Evolutionary conservation across 1,140 invertebrate species (phyloP).

Genomic region (Zaprionus lachaisei): DNA sequence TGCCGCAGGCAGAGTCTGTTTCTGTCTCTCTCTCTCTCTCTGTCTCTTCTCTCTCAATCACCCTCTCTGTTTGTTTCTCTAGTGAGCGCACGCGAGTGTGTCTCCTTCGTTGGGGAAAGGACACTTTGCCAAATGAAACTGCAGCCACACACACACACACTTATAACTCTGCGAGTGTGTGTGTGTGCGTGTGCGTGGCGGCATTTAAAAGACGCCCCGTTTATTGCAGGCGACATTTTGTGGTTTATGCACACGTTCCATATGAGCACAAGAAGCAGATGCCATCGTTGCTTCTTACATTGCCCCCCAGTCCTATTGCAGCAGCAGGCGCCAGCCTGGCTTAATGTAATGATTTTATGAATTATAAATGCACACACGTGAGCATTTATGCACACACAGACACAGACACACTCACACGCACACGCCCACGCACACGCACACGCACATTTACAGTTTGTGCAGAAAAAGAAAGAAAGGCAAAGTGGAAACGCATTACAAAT

Average conservation of each 20-base stretch:
- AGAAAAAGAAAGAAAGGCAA: constrained; percentile 23
- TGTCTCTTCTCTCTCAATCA: background rate
- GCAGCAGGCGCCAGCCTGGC: constrained; percentile 17
- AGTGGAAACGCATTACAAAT: constrained; percentile 68
- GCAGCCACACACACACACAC: constrained; percentile 41
- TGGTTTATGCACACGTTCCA: constrained; percentile 80
- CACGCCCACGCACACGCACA: background rate
- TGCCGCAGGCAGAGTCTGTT: constrained; percentile 33
- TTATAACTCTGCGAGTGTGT: background rate
- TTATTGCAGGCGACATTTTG: constrained; percentile 80
- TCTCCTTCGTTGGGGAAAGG: constrained; percentile 31
- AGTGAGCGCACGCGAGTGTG: constrained; percentile 12
- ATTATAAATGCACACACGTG: constrained; percentile 81
- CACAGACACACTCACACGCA: background rate
- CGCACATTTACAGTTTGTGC: background rate
- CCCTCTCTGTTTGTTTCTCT: constrained; percentile 28
- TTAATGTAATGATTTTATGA: constrained; percentile 83
- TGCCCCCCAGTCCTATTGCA: background rate
- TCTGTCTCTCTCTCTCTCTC: background rate
- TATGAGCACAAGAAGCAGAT: constrained; percentile 25
- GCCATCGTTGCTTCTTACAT: constrained; percentile 16
- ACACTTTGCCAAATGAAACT: constrained; percentile 79
- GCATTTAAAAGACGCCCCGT: constrained; percentile 77
- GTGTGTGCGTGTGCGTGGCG: constrained; percentile 14
- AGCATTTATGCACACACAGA: constrained; percentile 36